phyloP scores from a whole-genome alignment of 2,113 vertebrate species.

The Phalacrocorax carbo region DNA sequence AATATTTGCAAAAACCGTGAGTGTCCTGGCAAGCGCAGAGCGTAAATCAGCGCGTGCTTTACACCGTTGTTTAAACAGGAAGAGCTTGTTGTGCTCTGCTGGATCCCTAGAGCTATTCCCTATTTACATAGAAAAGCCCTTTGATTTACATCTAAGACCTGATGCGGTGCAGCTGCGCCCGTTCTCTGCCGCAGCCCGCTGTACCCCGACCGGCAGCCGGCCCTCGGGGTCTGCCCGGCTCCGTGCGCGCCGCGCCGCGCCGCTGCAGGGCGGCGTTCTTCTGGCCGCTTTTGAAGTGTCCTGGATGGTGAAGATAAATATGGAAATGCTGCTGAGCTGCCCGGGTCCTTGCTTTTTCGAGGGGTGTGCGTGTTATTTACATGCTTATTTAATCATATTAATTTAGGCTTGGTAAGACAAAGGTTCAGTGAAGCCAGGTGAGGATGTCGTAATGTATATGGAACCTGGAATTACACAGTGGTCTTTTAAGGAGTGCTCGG shows the following conservation, averaged over 20 bases:
- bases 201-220: not conserved
- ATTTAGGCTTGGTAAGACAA: not conserved
- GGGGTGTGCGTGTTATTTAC: not conserved
- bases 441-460: not conserved
- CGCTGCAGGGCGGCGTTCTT: too few species aligned
- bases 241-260: too few species aligned
- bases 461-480: not conserved
- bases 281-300: not conserved
- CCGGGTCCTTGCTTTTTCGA: not conserved
- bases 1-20: not conserved
- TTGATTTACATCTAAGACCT: not conserved
- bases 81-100: not conserved
- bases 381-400: not conserved
- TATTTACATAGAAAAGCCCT: not conserved
- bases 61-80: not conserved
- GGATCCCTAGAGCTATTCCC: not conserved
- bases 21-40: not conserved
- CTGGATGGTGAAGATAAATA: not conserved
- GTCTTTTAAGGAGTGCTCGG: not conserved
- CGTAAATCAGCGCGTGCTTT: rapidly evolving
- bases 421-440: not conserved
- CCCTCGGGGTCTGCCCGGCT: too few species aligned
- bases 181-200: not conserved
- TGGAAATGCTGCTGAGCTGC: not conserved
- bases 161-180: not conserved